phyloP scores from a whole-genome alignment of 1,140 invertebrate species.

The Centruroides vittatus region DNA sequence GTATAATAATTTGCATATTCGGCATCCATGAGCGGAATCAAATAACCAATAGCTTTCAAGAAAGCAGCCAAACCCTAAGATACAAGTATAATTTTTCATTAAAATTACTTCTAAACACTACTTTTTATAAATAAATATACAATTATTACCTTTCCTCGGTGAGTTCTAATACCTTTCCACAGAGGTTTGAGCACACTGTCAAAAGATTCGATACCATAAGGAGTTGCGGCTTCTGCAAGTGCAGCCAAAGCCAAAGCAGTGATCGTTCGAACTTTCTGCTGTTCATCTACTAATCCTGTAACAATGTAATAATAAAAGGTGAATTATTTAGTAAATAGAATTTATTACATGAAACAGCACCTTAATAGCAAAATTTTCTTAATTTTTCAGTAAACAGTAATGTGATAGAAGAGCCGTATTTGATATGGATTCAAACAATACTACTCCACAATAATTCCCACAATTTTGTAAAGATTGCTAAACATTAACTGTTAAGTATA shows the following conservation, averaged over 20 bases:
- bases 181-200: constrained; percentile 97
- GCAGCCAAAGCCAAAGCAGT: constrained; percentile 97
- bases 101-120: background rate
- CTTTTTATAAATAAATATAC: too few species aligned
- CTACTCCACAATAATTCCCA: too few species aligned
- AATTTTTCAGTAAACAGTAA: too few species aligned
- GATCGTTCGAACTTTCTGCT: constrained; percentile 78
- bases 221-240: constrained; percentile 92
- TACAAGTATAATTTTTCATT: background rate
- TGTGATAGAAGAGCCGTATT: too few species aligned
- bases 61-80: constrained; percentile 84
- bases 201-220: constrained; percentile 99
- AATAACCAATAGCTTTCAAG: constrained; percentile 96
- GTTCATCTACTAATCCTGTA: constrained; percentile 48
- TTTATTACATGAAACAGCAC: too few species aligned
- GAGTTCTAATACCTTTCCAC: constrained; percentile 98
- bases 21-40: constrained; percentile 99
- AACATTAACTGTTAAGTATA: too few species aligned
- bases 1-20: constrained; percentile 99
- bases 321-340: too few species aligned
- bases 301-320: constrained; percentile 1
- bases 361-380: too few species aligned
- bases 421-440: too few species aligned
- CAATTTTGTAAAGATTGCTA: too few species aligned
- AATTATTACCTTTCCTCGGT: constrained; percentile 66